Percentiles rank a stretch among this genome's conserved stretches.
Evolutionary conservation across 92 coral and sea anemone genomes (phyloP).

Genomic region (Paramuricea clavata): DNA sequence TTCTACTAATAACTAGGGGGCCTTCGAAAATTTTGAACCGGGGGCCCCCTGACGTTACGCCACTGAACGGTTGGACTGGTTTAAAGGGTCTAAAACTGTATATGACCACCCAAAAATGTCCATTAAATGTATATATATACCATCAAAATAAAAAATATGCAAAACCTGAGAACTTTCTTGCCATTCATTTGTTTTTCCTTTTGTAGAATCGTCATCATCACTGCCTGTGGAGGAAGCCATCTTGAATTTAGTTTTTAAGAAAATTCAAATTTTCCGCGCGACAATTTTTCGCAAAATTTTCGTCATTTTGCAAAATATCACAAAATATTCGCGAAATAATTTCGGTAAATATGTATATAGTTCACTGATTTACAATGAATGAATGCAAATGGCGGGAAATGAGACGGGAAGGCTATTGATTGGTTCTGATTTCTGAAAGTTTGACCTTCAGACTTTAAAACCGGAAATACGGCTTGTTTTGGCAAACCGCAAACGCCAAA

Average conservation of each 20-base stretch:
- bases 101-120: not conserved
- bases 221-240: constrained; percentile 40
- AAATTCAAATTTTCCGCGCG: constrained; percentile 46
- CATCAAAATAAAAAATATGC: not conserved
- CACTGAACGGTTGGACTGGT: no score
- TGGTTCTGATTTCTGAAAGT: not conserved
- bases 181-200: constrained; percentile 17
- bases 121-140: not conserved
- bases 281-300: not conserved
- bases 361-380: not conserved
- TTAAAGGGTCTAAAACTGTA: no score
- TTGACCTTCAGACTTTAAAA: not conserved
- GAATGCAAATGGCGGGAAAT: constrained; percentile 14
- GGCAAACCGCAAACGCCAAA: not conserved
- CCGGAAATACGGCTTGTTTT: constrained; percentile 1
- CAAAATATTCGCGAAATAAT: constrained; percentile 6
- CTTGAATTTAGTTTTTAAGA: not conserved
- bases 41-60: no score
- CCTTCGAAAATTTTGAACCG: no score
- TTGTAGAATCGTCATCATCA: constrained; percentile 15
- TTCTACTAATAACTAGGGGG: no score
- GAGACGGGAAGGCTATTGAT: constrained; percentile 3
- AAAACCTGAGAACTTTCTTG: constrained; percentile 36
- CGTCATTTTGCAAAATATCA: not conserved
- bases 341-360: not conserved